Base-by-base conservation (phyloP, 2,888 invertebrate species). In the Homarus gammarus region DNA sequence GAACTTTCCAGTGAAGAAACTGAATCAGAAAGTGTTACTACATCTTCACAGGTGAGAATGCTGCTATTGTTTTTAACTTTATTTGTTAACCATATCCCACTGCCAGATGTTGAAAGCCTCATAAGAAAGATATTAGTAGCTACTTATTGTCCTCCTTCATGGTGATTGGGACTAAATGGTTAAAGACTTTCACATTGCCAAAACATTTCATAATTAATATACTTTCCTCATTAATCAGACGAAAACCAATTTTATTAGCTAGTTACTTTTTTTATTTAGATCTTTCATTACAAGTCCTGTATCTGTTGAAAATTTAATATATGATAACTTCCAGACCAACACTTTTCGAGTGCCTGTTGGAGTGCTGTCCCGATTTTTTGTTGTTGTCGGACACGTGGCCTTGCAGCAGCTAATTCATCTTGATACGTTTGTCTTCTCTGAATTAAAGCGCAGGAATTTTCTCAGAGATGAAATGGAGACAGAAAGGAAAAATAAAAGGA, bases 351-450 rank as follows among this genome's bases (percentile, higher is more conserved):
- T 92, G 15, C 73, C 89, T 15, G 89, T 84, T n/a, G 51, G 10
- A n/a, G 75, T 91, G 40, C 92, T 95, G 89, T 93, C 95, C 15
- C 94, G 95, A 82, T 94, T 95, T 22, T 92, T 96, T 77, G 94
- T 94, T 91, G 93, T 96, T 33, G 94, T 97, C 87, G 98, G 98
- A 5, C 97, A 97, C 91, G 95, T 97, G 91, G 97, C 97, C 0
- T 94, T 94, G 73, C 96, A 96, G 92, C 96, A 97, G 93, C 95
- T 98, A 93, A 96, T 97, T 82, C 96, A 96, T 93, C 95, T 98
- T 87, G 98, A 99, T 93, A 96, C 96, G 44, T 95, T 95, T 92
- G 96, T 98, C 5, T 97, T 98, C 93, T 96, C 96, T 91, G 98
- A 98, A 94, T 94, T 98, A 93, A 97, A 96, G 93, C 95, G 96